Evolutionary conservation across 2,888 invertebrate genomes (phyloP), one percentile per base, ranked within the genome.

Genomic region (Bedellia somnulentella): DNA sequence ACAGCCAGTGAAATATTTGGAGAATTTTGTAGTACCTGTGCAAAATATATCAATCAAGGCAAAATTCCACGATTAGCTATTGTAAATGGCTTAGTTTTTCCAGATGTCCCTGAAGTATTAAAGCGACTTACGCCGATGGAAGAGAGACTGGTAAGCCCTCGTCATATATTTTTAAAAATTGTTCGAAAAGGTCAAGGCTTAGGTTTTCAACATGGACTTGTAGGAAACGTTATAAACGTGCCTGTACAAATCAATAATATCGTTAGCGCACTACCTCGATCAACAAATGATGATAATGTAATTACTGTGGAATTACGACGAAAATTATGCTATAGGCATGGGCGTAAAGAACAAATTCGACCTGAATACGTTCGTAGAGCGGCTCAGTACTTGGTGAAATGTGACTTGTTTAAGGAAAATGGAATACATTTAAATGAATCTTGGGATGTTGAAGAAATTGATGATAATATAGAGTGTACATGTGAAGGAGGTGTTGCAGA

Each of bases 151-250:
- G 33, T 37, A 30, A 22, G 30, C 15, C 34, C 39, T 8, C 35
- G 40, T 22, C 34, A 34, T 34, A 22, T 29, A 24, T 41, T 43
- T 23, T 29, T 43, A 29, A 36, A 41, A 35, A 43, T 40, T 24
- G 30, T 34, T 9, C 23, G 17, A 5, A 18, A 29, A 29, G 40
- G 43, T 28, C 35, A 37, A 29, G 39, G 34, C 11, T 24, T 38
- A n/a, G 41, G 38, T 31, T 36, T 16, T 26, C 42, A 44, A 32
- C 37, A 38, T 36, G 41, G 40, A 26, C 23, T 42, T 9, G 29
- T 27, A 31, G 44, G 41, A 5, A 35, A 37, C 26, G 38, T 38
- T 14, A 31, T 42, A 1, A 44, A 44, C 29, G 37, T 44, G 10
- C 39, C 42, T 15, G 35, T 40, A 10, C 22, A 32, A 15, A 25